Conservation (phyloP, 2,797 vertebrate species). For the Bovichtus variegatus region DNA sequence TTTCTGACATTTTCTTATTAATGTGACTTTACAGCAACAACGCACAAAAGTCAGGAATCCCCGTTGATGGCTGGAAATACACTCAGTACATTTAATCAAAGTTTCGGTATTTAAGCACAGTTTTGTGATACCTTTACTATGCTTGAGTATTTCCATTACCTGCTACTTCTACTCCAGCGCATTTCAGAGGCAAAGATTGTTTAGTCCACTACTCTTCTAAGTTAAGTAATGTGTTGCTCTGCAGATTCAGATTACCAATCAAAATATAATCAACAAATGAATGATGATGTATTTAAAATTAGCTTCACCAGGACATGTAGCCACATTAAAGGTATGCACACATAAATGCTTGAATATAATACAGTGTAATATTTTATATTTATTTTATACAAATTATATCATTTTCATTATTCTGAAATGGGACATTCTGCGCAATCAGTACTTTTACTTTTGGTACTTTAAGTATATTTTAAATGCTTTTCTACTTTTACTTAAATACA, state of each 20-base stretch:
- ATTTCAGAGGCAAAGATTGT: neutral
- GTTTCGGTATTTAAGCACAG: neutral
- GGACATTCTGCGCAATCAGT: neutral
- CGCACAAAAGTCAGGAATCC: neutral
- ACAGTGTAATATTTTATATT: neutral
- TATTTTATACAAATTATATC: neutral
- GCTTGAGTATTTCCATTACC: neutral
- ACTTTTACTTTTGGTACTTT: neutral
- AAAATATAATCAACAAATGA: neutral
- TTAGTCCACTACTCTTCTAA: neutral
- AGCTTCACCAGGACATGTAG: no score
- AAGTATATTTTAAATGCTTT: neutral
- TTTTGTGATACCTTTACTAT: neutral
- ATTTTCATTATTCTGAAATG: neutral
- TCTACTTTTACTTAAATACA: neutral
- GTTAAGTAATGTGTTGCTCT: neutral
- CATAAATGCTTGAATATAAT: neutral
- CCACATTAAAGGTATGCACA: no score
- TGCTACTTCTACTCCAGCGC: neutral
- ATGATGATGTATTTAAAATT: neutral
- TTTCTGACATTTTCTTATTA: neutral
- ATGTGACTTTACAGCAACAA: neutral
- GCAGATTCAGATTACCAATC: neutral
- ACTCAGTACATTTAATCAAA: neutral
- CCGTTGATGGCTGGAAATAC: neutral